Conservation (phyloP, 2,888 invertebrate species). For the Macaria notata region DNA sequence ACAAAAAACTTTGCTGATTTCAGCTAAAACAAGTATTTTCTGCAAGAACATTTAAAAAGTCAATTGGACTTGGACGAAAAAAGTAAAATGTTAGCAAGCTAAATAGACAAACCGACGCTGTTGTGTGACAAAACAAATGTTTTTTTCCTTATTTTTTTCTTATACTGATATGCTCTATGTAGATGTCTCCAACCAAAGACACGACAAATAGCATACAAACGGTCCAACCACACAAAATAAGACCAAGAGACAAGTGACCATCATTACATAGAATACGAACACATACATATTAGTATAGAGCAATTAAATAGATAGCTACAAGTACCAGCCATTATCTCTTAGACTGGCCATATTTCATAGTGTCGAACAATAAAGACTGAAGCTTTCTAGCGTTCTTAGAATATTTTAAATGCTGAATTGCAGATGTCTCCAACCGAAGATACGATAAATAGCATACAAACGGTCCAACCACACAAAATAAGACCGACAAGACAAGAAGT, state of each 20-base stretch:
- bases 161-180: too few relatives aligned
- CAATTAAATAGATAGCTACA: too few relatives aligned
- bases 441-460: not conserved
- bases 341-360: slow-evolving; percentile 9
- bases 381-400: too few relatives aligned
- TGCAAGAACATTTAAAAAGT: too few relatives aligned
- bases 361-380: slow-evolving; percentile 19
- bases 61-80: too few relatives aligned
- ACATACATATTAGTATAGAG: not conserved
- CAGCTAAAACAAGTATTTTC: too few relatives aligned
- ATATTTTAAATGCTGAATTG: too few relatives aligned
- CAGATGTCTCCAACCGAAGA: not conserved
- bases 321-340: not conserved
- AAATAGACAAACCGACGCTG: too few relatives aligned
- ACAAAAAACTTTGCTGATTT: too few relatives aligned
- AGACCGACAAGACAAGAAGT: slow-evolving; percentile 1
- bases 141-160: too few relatives aligned
- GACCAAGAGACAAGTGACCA: not conserved
- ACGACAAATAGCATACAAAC: not conserved
- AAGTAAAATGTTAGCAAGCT: too few relatives aligned
- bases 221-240: slow-evolving; percentile 1
- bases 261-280: not conserved
- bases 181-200: not conserved
- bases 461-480: slow-evolving; percentile 1
- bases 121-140: too few relatives aligned